Base-by-base conservation (phyloP, 2,797 vertebrate species). In the Peromyscus eremicus region DNA sequence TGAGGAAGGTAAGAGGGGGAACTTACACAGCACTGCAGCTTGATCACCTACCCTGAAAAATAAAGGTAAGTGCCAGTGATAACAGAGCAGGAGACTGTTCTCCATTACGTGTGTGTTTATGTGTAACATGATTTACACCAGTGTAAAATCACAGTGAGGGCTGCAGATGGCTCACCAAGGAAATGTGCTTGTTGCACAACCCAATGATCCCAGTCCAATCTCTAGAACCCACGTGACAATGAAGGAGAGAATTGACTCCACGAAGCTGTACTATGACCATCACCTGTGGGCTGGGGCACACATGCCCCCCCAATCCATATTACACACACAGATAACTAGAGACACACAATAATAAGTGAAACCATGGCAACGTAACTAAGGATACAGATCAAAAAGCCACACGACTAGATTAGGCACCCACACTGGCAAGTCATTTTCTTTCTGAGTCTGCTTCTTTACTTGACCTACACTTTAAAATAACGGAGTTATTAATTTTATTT, bases 381-480 rank as follows among this genome's bases (percentile, higher is more conserved):
- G 80, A 75, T 6, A 27, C 40, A 88, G 87, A 71, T 75, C 21
- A 93, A 94, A 49, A 95, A 46, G 11, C 3, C 17, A 0, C 62
- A 89, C 49, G 11, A 46, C 21, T 43, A 12, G 32, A 71, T 62
- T 21, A 60, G 46, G n/a, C 6, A 5, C 32, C 29, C 34, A 14
- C 14, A 34, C 25, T 5, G 46, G 64, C 32, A 57, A 81, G 14
- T 86, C n/a, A 40, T 46, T 13, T 49, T 25, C 16, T 66, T 29
- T 43, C 14, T 83, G 11, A 17, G 23, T 87, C 40, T 10, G 14
- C 76, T 91, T 95, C 8, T 9, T 94, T 80, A 34, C 71, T 55
- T 88, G 46, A 77, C 17, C 27, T 96, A 86, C 5, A 64, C 85
- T 87, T 90, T 68, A 10, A 83, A 93, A 75, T 64, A 68, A 92